Conservation (phyloP, 1,140 invertebrate genomes). For the Pinna nobilis region DNA sequence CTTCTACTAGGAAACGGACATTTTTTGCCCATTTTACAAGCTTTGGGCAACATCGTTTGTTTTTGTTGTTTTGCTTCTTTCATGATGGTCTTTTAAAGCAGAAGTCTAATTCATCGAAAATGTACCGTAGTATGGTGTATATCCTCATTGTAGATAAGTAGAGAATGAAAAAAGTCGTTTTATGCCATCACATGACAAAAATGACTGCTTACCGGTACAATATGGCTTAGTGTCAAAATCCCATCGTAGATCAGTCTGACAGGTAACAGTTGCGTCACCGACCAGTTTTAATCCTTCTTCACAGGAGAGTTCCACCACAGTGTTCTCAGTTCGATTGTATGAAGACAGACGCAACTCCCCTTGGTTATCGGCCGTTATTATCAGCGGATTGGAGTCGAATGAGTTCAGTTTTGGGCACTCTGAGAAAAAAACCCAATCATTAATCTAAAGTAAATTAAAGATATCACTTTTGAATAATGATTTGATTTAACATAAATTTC, state of each 20-base stretch:
- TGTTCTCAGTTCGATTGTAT: constrained; percentile 31
- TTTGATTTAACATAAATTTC: background rate
- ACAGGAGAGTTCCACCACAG: constrained; percentile 23
- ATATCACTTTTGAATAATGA: background rate
- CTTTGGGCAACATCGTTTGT: background rate
- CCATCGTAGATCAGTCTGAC: constrained; percentile 26
- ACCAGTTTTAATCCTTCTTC: background rate
- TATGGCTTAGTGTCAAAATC: constrained; percentile 20
- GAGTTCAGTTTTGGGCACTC: constrained; percentile 31
- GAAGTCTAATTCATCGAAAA: too few species aligned
- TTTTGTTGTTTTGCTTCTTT: too few species aligned
- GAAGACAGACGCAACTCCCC: constrained; percentile 29
- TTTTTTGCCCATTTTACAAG: background rate
- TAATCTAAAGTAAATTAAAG: background rate
- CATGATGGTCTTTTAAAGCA: too few species aligned
- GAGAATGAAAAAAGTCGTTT: background rate
- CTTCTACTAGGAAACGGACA: background rate
- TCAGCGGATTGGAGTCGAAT: background rate
- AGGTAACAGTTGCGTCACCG: constrained; percentile 30
- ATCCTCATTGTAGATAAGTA: too few species aligned
- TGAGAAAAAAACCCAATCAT: background rate
- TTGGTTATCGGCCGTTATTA: constrained; percentile 25
- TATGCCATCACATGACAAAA: background rate
- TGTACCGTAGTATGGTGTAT: background rate
- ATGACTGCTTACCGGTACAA: constrained; percentile 19